Percentiles rank a stretch among this genome's conserved stretches.
phyloP scores from a whole-genome alignment of 2,113 vertebrate genomes.

The Psophia crepitans region DNA sequence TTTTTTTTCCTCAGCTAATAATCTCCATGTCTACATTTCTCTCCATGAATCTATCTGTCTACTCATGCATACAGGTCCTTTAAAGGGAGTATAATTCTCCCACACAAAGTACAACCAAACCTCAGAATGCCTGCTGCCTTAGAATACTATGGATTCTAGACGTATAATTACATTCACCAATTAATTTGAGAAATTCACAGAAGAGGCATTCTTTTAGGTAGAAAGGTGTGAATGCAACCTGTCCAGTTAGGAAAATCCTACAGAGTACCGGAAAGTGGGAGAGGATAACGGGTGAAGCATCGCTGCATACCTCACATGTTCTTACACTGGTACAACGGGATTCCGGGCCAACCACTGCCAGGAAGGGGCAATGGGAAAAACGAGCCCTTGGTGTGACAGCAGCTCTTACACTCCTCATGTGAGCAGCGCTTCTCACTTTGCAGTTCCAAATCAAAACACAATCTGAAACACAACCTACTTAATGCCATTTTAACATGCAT shows the following conservation, averaged over 20 bases:
- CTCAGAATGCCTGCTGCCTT: not conserved
- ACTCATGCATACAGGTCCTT: not conserved
- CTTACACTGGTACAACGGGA: not conserved
- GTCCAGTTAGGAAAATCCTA: not conserved
- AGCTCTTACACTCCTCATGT: not conserved
- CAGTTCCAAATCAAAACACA: not conserved
- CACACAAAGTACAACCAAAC: not conserved
- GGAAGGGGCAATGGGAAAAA: not conserved
- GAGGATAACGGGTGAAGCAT: not conserved
- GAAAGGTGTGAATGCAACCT: not conserved
- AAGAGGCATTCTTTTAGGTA: not conserved
- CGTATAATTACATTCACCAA: not conserved
- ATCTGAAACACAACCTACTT: not conserved
- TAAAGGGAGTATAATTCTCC: not conserved
- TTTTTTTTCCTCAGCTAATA: not conserved
- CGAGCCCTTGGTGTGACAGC: not conserved
- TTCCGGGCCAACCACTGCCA: rapidly evolving
- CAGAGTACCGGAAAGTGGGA: not conserved
- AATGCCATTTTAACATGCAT: not conserved
- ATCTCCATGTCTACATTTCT: not conserved
- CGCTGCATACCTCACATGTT: not conserved
- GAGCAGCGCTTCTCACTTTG: not conserved
- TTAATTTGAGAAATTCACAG: not conserved
- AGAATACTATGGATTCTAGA: not conserved
- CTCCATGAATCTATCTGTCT: not conserved